phyloP scores from a whole-genome alignment of 2,888 invertebrate species.

The Cerastis leucographa region DNA sequence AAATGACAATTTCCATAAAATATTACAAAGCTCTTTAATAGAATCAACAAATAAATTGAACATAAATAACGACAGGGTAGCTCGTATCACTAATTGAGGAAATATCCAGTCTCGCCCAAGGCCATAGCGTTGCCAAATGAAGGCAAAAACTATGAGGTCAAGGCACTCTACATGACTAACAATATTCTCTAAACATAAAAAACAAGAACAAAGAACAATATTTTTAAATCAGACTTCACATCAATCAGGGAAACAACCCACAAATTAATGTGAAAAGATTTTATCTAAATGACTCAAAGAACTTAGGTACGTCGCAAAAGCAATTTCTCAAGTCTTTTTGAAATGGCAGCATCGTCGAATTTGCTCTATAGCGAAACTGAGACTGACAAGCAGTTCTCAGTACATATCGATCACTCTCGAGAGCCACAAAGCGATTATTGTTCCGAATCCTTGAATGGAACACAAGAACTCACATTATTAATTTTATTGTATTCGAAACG shows the following conservation, averaged over 20 bases:
- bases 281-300: slow-evolving; percentile 56
- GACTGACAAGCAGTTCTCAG: slow-evolving; percentile 65
- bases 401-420: slow-evolving; percentile 69
- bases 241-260: slow-evolving; percentile 66
- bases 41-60: slow-evolving; percentile 43
- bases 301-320: slow-evolving; percentile 50
- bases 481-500: slow-evolving; percentile 85
- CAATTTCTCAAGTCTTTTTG: slow-evolving; percentile 56
- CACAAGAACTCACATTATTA: slow-evolving; percentile 85
- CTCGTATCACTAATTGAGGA: slow-evolving; percentile 83
- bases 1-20: not conserved
- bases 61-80: slow-evolving; percentile 66
- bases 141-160: slow-evolving; percentile 85
- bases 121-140: slow-evolving; percentile 81
- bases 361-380: slow-evolving; percentile 65
- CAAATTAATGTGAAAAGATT: slow-evolving; percentile 60
- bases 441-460: slow-evolving; percentile 84
- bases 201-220: slow-evolving; percentile 81
- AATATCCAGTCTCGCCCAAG: slow-evolving; percentile 81
- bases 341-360: slow-evolving; percentile 44
- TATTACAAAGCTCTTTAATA: not conserved
- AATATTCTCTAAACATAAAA: slow-evolving; percentile 75
- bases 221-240: slow-evolving; percentile 66
- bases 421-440: slow-evolving; percentile 70
- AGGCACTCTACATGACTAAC: slow-evolving; percentile 82